Base-by-base conservation (phyloP, 2,113 vertebrate genomes). In the Cygnus atratus region DNA sequence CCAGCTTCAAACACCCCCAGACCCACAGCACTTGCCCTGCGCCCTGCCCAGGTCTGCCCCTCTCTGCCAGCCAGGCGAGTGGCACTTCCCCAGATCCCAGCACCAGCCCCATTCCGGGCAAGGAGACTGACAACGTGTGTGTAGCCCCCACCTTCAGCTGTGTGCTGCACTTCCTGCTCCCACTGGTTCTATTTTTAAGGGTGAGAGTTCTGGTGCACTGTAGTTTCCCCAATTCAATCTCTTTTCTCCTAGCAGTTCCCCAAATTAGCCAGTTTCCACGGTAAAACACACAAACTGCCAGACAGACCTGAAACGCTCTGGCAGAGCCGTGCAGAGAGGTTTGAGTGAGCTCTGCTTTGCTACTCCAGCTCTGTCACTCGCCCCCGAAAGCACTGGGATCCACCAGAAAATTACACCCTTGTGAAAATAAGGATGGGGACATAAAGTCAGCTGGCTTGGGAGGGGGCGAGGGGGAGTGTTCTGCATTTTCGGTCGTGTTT, bases 111-210 rank as follows among this genome's bases (percentile, higher is more conserved):
- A 2, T 16, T 22, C 3, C 0, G 14, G 31, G 55, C 63, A 33
- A 29, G 29, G 63, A 5, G 26, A 13, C 68, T 19, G 6, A 7
- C 54, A 15, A 4, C 0, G 13, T 1, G 13, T 78, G 84, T 70
- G 57, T 14, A 90, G 87, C 93, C 90, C 35, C 92, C 90, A 68
- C 84, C 84, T 72, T 20, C 91, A 11, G 13, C 76, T 57, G 77
- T 72, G 77, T 57, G 74, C 28, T 76, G 39, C 70, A 24, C 85
- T 3, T 76, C 94, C 95, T 74, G 92, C 92, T 92, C 93, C 96
- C 95, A 91, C 94, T 15, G 29, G 22, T 95, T 75, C 95, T 96
- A 95, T 94, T 96, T 96, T 94, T 92, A 91, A 79, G 80, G 87
- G 96, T 90, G 95, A 83, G 93, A 87, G 88, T 63, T 86, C 86